Conservation (phyloP, 2,113 vertebrate species). For the Callionymus lyra region DNA sequence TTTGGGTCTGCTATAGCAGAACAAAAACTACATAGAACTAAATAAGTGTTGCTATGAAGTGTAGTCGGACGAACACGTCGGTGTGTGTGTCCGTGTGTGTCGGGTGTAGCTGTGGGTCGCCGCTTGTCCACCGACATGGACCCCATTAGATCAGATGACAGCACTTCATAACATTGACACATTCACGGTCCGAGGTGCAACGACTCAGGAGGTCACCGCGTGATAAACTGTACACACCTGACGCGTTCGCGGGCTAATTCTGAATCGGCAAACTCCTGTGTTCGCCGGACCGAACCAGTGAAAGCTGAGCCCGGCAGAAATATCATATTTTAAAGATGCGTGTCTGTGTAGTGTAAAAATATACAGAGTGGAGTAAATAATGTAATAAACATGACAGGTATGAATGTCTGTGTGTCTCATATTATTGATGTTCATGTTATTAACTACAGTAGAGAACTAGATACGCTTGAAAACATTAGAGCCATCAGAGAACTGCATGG, state of each 20-base stretch:
- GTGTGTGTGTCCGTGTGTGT: too few species aligned
- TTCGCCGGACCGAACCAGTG: slow-evolving; percentile 19
- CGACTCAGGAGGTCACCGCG: slow-evolving; percentile 30
- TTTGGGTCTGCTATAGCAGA: too few species aligned
- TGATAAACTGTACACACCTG: slow-evolving; percentile 53
- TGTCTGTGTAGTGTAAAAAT: slow-evolving; percentile 3
- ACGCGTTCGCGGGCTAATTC: slow-evolving; percentile 40
- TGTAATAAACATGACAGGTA: background rate
- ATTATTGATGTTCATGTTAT: too few species aligned
- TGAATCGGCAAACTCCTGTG: slow-evolving; percentile 15
- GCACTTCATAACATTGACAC: slow-evolving; percentile 60
- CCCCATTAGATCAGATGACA: slow-evolving; percentile 55
- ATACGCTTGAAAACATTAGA: too few species aligned
- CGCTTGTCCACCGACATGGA: slow-evolving; percentile 40
- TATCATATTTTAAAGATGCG: slow-evolving; percentile 20
- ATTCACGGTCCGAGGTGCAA: slow-evolving; percentile 43
- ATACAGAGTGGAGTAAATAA: background rate
- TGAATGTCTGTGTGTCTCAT: too few species aligned
- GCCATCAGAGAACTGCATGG: too few species aligned
- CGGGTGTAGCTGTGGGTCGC: slow-evolving; percentile 25
- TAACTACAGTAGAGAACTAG: too few species aligned
- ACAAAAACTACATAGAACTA: too few species aligned
- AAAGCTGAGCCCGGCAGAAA: slow-evolving; percentile 20
- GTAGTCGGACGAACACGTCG: too few species aligned
- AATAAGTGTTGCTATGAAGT: too few species aligned